Evolutionary conservation across 2,113 vertebrate species (phyloP).

Genomic region (Platycercus adscitus): DNA sequence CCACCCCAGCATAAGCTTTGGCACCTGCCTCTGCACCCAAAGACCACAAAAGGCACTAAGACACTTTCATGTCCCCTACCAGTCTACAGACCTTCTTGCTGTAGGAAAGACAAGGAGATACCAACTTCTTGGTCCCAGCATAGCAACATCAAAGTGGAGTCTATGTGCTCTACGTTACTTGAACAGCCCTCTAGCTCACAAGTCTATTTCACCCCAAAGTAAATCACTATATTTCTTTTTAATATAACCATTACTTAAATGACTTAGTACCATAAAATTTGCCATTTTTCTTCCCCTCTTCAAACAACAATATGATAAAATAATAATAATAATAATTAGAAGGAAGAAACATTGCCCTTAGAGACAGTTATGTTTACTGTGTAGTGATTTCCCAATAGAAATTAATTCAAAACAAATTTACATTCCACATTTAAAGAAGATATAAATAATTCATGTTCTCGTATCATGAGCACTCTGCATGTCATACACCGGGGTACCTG

Average conservation of each 20-base stretch:
- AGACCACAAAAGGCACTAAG: not conserved
- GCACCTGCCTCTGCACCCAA: not conserved
- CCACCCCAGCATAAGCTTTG: not conserved
- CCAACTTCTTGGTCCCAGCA: not conserved
- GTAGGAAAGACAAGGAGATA: not conserved
- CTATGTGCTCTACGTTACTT: not conserved
- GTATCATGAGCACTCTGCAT: conserved; percentile 77
- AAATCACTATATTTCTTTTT: conserved; percentile 27
- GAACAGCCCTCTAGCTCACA: not conserved
- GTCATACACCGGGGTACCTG: conserved; percentile 83
- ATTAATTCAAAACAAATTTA: conserved; percentile 84
- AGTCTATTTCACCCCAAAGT: not conserved
- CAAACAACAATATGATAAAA: conserved; percentile 36
- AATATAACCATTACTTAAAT: not conserved
- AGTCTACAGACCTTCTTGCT: not conserved
- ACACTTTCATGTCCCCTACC: not conserved
- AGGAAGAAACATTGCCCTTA: conserved; percentile 44
- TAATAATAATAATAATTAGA: conserved; percentile 67
- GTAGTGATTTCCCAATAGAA: conserved; percentile 80
- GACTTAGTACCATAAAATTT: not conserved
- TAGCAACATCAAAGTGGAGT: not conserved
- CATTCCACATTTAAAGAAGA: conserved; percentile 86
- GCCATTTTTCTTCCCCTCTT: not conserved
- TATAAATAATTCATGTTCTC: conserved; percentile 90
- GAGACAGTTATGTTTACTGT: conserved; percentile 78